Percentiles rank a stretch among this genome's conserved stretches.
Conservation (phyloP, 2,888 invertebrate species). For the Drymonia ruficornis region DNA sequence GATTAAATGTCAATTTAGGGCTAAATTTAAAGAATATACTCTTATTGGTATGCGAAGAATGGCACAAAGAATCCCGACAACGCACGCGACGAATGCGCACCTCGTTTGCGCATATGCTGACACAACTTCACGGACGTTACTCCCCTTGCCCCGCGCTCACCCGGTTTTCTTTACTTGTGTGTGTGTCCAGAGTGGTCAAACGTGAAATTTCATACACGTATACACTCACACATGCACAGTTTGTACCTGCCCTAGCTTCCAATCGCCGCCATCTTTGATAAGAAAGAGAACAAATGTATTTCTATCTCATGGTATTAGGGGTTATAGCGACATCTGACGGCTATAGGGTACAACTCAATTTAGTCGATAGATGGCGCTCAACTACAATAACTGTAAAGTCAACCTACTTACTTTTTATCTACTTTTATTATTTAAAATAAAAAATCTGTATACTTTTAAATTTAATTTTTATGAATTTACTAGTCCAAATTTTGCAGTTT, state of each 20-base stretch:
- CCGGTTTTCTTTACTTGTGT: constrained; percentile 70
- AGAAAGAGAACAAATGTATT: constrained; percentile 57
- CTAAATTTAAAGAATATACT: constrained; percentile 90
- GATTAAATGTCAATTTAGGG: constrained; percentile 86
- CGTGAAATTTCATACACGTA: constrained; percentile 81
- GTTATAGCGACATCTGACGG: constrained; percentile 57
- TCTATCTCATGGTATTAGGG: constrained; percentile 51
- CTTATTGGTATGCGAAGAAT: constrained; percentile 97
- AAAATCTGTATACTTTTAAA: not conserved
- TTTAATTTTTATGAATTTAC: not conserved
- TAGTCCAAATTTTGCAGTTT: not conserved
- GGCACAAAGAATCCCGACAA: constrained; percentile 99
- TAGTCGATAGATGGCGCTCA: constrained; percentile 33
- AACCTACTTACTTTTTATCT: constrained; percentile 14
- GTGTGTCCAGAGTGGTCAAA: constrained; percentile 81
- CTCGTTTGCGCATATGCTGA: constrained; percentile 92
- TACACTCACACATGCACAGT: constrained; percentile 70
- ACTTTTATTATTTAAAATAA: not conserved
- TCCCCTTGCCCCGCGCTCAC: constrained; percentile 80
- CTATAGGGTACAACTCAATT: not conserved
- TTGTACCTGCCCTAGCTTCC: constrained; percentile 80
- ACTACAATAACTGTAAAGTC: constrained; percentile 8
- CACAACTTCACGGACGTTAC: constrained; percentile 86
- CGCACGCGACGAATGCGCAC: constrained; percentile 94
- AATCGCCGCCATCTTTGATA: constrained; percentile 81